Evolutionary conservation across 2,797 vertebrate genomes (phyloP).

Genomic region (Glyptemys insculpta): DNA sequence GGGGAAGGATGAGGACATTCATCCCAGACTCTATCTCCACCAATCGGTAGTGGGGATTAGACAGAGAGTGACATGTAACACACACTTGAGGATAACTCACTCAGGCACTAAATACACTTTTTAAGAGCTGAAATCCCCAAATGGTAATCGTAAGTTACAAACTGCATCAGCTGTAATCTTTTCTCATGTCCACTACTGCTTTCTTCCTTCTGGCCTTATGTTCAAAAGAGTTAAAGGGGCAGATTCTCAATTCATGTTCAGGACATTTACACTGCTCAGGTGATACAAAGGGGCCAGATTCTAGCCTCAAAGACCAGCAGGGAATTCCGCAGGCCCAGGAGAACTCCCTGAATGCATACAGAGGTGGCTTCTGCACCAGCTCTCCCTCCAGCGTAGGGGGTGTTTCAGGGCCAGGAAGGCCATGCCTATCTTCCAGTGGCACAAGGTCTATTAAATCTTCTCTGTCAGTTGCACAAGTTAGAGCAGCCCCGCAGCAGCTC

Average conservation of each 20-base stretch:
- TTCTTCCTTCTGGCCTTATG: not conserved
- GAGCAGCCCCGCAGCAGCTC: not conserved
- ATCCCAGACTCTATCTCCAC: not conserved
- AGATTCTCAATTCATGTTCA: not conserved
- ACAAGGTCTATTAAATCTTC: not conserved
- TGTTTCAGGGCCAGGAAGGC: not conserved
- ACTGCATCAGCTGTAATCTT: not conserved
- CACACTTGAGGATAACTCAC: not conserved
- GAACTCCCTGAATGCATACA: not conserved
- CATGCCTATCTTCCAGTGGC: not conserved
- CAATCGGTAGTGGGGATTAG: not conserved
- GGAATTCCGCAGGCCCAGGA: not conserved
- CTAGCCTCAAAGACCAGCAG: not conserved
- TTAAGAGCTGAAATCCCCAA: not conserved
- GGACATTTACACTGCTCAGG: not conserved
- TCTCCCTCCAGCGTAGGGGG: not conserved
- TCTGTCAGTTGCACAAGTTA: not conserved
- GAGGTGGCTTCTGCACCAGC: not conserved
- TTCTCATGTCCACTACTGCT: not conserved
- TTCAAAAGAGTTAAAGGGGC: not conserved
- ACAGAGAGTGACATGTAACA: not conserved
- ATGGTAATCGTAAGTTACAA: not conserved
- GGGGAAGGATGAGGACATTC: not conserved
- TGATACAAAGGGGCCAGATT: not conserved
- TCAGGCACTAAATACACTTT: not conserved